Base-by-base conservation (phyloP, 2,888 invertebrate species). In the Catocala sponsa region DNA sequence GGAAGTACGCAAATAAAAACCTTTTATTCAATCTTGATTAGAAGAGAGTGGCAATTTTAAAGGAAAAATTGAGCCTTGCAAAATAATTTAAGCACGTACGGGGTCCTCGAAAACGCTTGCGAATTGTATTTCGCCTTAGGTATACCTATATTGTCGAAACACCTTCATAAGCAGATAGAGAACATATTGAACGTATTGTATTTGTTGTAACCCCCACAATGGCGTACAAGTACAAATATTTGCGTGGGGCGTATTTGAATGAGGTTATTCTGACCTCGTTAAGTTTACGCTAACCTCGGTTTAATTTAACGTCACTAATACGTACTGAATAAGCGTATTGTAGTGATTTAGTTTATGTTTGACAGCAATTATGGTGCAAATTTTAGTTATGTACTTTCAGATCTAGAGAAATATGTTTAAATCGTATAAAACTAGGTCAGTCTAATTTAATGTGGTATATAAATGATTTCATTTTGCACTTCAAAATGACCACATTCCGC, bases 241-340 rank as follows among this genome's bases (percentile, higher is more conserved):
- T 70, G 68, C 51, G 52, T 43, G 70, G 61, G 76, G 74, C 52
- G 71, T 55, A 62, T 65, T 68, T 58, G 49, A 55, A 67, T 59
- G 66, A 52, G 67, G 61, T 67, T 63, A 61, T 61, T 6, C 47
- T 66, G 70, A 59, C 80, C 73, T 78, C 64, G 57, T 65, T 74
- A 59, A 42, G 48, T 58, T 41, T 42, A 32, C 43, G 41, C 35
- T 6, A 53, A 55, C 57, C 46, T 58, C 55, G 47, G 49, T 56
- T 47, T 46, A 42, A 55, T 47, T 65, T 48, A 59, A 68, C 65
- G 55, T 49, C 35, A 48, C 35, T 35, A 46, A 33, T 46, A 63
- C 52, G 50, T 59, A 62, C 60, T 59, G 51, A 13, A n/a, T 58
- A 56, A 66, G 60, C 57, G 46, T 47, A 47, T 46, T n/a, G 6